These are phyloP conservation scores for Ladona fulva DNA, from an alignment of 1,140 invertebrate species.

Conservation along the genomic window DNA sequence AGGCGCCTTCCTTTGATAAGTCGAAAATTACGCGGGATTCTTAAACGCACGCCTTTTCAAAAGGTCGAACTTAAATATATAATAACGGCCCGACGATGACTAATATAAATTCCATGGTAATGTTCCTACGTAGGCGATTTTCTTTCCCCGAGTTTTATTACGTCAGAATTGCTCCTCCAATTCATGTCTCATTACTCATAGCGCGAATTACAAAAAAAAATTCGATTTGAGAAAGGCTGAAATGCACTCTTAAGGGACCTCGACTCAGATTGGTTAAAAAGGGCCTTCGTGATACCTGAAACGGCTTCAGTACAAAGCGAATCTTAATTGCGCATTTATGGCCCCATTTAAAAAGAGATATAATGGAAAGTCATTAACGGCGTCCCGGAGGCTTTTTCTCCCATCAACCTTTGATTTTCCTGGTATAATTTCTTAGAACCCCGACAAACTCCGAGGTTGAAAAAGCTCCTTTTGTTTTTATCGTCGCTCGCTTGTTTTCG, in stretches of 20 bases:
- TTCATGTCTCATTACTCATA: neutral
- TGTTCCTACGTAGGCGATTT: too few species aligned
- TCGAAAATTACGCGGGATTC: too few species aligned
- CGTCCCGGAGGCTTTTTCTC: neutral
- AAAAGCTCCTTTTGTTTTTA: neutral
- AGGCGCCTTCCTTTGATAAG: too few species aligned
- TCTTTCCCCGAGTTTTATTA: too few species aligned
- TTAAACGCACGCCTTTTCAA: too few species aligned
- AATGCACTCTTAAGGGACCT: neutral
- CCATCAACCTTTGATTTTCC: neutral
- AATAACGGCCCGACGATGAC: too few species aligned
- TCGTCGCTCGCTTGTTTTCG: too few species aligned
- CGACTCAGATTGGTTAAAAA: neutral
- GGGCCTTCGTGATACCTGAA: neutral
- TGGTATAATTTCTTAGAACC: neutral
- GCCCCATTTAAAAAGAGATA: conserved; percentile 1
- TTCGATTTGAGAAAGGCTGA: neutral
- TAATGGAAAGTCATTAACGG: conserved; percentile 1
- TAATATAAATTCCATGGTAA: too few species aligned
- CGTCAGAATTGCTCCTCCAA: too few species aligned
- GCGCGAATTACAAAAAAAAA: neutral
- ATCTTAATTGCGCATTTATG: neutral
- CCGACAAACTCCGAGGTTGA: neutral
- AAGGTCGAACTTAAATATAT: too few species aligned
- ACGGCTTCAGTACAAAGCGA: neutral